Conservation (phyloP, 2,113 vertebrate genomes). For the Sphyrna mokarran region DNA sequence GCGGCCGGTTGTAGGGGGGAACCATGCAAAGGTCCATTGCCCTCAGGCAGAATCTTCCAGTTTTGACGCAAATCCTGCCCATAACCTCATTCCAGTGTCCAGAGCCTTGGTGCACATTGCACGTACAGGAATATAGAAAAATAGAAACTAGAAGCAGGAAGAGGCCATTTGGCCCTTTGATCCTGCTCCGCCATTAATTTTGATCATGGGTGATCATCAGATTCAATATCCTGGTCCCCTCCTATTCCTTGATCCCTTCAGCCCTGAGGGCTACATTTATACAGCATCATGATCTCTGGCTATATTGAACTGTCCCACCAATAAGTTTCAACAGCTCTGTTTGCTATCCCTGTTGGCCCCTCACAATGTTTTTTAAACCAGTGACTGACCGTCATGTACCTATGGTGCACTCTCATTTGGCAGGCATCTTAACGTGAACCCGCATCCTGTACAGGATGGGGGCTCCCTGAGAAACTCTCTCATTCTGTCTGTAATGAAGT, state of each 20-base stretch:
- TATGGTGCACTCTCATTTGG: background rate
- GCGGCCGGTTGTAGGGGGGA: too few relatives aligned
- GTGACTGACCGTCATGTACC: background rate
- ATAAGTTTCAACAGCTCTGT: background rate
- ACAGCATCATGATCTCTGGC: background rate
- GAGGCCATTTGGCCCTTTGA: too few relatives aligned
- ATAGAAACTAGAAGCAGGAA: too few relatives aligned
- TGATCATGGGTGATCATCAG: too few relatives aligned
- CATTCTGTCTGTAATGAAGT: background rate
- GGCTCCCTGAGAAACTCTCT: background rate
- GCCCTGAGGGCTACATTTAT: background rate
- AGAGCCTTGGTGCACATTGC: background rate
- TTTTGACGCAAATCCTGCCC: too few relatives aligned
- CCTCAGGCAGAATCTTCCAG: too few relatives aligned
- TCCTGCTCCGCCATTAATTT: too few relatives aligned
- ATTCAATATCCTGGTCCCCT: too few relatives aligned
- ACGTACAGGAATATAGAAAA: too few relatives aligned
- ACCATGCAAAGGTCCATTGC: too few relatives aligned
- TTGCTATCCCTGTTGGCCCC: background rate
- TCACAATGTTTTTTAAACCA: background rate
- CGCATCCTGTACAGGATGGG: background rate
- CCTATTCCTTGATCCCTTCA: too few relatives aligned
- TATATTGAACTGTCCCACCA: background rate
- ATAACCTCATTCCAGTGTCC: background rate
- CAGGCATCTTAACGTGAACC: background rate